Evolutionary conservation across 2,888 invertebrate species (phyloP).

Genomic region (Brassicogethes aeneus): DNA sequence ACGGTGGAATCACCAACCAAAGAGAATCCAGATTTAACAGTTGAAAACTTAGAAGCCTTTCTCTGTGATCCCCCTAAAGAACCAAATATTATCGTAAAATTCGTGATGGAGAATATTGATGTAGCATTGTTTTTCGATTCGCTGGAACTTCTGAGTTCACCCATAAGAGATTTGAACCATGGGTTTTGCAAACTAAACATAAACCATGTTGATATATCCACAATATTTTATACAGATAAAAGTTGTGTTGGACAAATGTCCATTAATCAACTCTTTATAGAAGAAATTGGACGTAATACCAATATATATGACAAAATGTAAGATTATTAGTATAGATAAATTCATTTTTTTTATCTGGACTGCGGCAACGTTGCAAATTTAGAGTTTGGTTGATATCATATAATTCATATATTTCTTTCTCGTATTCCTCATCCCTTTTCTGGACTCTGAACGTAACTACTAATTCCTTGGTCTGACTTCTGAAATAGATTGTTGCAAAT

Average conservation of each 20-base stretch:
- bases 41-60: conserved; percentile 65
- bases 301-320: conserved; percentile 52
- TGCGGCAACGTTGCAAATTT: too few species aligned
- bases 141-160: conserved; percentile 66
- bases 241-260: conserved; percentile 62
- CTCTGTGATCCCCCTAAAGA: conserved; percentile 59
- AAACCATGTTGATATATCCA: conserved; percentile 54
- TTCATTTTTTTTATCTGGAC: too few species aligned
- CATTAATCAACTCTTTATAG: conserved; percentile 57
- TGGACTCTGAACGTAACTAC: too few species aligned
- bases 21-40: conserved; percentile 31
- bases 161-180: conserved; percentile 61
- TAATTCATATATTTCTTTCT: too few species aligned
- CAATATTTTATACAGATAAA: conserved; percentile 58
- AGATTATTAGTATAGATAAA: too few species aligned
- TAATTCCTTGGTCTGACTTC: too few species aligned
- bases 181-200: conserved; percentile 62
- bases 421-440: too few species aligned
- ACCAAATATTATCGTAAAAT: conserved; percentile 51
- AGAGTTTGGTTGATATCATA: too few species aligned
- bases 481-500: too few species aligned
- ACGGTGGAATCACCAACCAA: conserved; percentile 23
- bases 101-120: conserved; percentile 61
- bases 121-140: conserved; percentile 63
- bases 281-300: conserved; percentile 65